A percentile compares a stretch with the other conserved stretches of the same genome.
Evolutionary conservation across 2,113 vertebrate genomes (phyloP).

Genomic region (Vicugna pacos): DNA sequence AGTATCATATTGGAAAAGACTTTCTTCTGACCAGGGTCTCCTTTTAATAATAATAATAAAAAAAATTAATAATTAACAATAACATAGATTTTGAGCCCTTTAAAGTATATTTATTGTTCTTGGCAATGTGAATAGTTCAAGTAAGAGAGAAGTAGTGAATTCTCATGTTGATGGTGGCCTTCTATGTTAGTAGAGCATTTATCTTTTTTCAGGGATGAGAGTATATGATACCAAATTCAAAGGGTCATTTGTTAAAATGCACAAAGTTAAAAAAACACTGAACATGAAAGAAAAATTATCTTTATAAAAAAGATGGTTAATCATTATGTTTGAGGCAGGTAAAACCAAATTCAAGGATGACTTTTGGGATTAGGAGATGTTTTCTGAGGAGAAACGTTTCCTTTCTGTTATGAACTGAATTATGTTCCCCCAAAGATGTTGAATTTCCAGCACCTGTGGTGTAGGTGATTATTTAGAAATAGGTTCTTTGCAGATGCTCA

Average conservation of each 20-base stretch:
- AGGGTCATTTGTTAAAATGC: background rate
- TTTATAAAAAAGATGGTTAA: background rate
- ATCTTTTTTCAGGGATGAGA: background rate
- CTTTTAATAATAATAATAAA: conserved; percentile 14
- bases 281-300: background rate
- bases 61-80: background rate
- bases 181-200: background rate
- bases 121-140: background rate
- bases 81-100: background rate
- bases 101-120: background rate
- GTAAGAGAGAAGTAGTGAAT: background rate
- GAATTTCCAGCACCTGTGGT: background rate
- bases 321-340: background rate
- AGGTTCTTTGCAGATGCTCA: background rate
- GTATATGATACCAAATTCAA: background rate
- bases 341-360: background rate
- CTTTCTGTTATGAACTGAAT: background rate
- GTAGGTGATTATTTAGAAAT: background rate
- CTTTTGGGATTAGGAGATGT: background rate
- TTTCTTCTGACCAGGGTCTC: background rate
- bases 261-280: background rate
- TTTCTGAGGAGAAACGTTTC: background rate
- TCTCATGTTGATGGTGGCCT: background rate
- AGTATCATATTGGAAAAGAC: background rate
- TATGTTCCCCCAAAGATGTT: background rate